A percentile compares a stretch with the other conserved stretches of the same genome.
phyloP scores from a whole-genome alignment of 2,888 invertebrate species.

The Mythimna loreyi region DNA sequence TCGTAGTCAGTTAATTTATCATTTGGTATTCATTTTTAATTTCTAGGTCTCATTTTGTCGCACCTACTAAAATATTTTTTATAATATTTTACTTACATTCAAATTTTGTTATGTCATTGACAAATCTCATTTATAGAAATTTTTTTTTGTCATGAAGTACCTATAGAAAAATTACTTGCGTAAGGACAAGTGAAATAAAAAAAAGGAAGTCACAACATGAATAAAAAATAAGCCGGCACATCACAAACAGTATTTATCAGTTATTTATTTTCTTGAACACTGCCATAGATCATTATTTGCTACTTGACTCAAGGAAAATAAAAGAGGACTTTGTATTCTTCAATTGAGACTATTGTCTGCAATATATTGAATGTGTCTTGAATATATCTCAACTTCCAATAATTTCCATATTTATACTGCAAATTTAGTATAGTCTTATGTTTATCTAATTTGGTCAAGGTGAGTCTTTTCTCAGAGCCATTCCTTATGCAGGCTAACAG shows the following conservation, averaged over 20 bases:
- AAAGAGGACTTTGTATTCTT: conserved; percentile 51
- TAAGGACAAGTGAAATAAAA: background rate
- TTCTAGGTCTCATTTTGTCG: no score
- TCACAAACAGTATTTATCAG: conserved; percentile 39
- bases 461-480: background rate
- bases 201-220: conserved; percentile 6
- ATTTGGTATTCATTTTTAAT: no score
- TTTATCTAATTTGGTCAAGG: conserved; percentile 31
- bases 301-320: conserved; percentile 35
- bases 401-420: conserved; percentile 12
- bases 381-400: conserved; percentile 14
- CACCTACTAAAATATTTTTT: no score
- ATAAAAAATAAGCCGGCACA: conserved; percentile 7
- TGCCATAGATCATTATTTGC: conserved; percentile 19
- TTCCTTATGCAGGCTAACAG: background rate
- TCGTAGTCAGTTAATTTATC: no score
- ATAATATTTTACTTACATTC: no score
- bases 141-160: background rate
- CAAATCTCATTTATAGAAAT: conserved; percentile 1
- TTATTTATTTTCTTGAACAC: conserved; percentile 37
- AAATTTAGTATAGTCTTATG: conserved; percentile 15
- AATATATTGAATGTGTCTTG: conserved; percentile 7
- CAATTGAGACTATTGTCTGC: conserved; percentile 41
- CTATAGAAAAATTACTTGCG: background rate
- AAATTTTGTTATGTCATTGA: background rate